phyloP scores from a whole-genome alignment of 2,113 vertebrate species.

The Euleptes europaea region DNA sequence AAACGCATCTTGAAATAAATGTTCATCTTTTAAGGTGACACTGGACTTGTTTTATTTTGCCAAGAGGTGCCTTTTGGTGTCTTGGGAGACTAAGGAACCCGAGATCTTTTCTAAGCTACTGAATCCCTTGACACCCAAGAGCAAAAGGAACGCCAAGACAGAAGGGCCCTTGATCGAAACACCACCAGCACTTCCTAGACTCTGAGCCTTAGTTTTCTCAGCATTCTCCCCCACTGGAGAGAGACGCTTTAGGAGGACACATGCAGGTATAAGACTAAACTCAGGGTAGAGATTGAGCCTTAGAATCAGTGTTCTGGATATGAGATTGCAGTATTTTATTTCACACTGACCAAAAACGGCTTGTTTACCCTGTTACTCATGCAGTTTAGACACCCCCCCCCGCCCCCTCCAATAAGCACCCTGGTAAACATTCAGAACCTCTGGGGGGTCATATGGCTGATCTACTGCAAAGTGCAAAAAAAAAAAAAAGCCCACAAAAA shows the following conservation, averaged over 20 bases:
- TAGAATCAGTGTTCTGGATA: background rate
- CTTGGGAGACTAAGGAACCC: background rate
- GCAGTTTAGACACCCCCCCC: background rate
- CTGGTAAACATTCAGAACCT: background rate
- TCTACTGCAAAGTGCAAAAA: background rate
- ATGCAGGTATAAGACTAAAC: background rate
- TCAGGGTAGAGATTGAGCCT: background rate
- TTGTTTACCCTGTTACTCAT: background rate
- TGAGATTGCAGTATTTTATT: background rate
- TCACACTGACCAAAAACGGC: background rate
- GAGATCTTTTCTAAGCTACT: background rate
- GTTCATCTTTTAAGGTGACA: no score
- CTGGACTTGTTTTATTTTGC: no score
- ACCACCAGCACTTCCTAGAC: background rate
- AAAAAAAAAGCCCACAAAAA: background rate
- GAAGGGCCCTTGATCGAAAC: background rate
- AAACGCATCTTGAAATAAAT: no score
- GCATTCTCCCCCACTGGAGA: background rate
- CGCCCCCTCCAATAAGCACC: background rate
- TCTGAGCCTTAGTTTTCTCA: background rate
- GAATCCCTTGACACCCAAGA: background rate
- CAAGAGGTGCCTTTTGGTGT: background rate
- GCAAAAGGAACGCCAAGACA: background rate
- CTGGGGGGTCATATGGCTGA: background rate
- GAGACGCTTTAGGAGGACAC: background rate